Base-by-base conservation (phyloP, 2,113 vertebrate genomes). In the Ancistrus triradiatus region DNA sequence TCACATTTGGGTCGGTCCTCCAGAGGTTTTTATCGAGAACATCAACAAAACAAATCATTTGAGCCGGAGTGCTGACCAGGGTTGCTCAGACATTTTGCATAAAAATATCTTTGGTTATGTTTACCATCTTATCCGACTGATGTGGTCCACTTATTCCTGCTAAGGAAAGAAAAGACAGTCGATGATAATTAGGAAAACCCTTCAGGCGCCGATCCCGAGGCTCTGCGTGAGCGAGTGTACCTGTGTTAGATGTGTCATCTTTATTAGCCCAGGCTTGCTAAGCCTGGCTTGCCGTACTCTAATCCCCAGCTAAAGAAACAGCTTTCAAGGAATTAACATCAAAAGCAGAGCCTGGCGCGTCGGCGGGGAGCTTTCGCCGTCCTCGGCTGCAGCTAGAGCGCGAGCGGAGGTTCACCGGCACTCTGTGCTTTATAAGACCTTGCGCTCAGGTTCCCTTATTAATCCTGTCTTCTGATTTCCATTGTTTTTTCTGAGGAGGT, bases 321-420 rank as follows among this genome's bases (percentile, higher is more conserved):
- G 87, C 86, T 87, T 89, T 87, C 82, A 87, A 85, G 84, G 85
- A 87, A 87, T 87, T 89, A 89, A 85, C 86, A 87, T 89, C 83
- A 87, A 86, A 87, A 87, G 87, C 84, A 81, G 83, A 87, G 85
- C 80, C 85, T 85, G 81, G 78, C 82, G 65, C 78, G 82, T 82
- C 78, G 71, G 81, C 84, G 83, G 83, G 82, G 76, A 85, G 84
- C 85, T 88, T 87, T 87, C 82, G 83, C 83, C 77, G 77, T 79
- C 78, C 81, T 80, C 80, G 77, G 83, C 80, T 76, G 83, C 80
- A 78, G 82, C 85, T 85, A 31, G 27, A 3, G 27, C 27, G 3
- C 27, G 27, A 85, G 85, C 78, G 77, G 82, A 86, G 84, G 85
- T 88, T 86, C 86, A 86, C 50, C 81, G 76, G 81, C 81, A 81